Base-by-base conservation (phyloP, 2,888 invertebrate genomes). In the Mimas tiliae region DNA sequence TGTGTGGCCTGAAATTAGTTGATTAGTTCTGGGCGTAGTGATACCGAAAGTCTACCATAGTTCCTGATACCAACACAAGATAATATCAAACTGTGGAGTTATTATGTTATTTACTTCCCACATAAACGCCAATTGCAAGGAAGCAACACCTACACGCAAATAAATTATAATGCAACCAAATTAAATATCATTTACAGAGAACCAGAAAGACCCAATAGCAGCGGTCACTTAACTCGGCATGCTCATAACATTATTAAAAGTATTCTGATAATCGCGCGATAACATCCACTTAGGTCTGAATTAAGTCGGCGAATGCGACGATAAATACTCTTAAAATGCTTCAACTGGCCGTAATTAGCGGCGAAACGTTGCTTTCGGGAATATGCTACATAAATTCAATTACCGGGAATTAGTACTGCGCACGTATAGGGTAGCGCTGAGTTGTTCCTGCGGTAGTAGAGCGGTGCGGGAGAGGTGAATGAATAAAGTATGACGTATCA, bases 261-360 rank as follows among this genome's bases (percentile, higher is more conserved):
- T 38, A 58, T 58, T 42, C 38, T 12, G 58, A 58, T 38, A 19
- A 38, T 38, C 19, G 12, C n/a, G 33, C 58, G 42, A 42, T 79
- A 81, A 79, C 75, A 75, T 71, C 74, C 79, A 80, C 77, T 84
- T 83, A 83, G 71, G 66, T 64, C 72, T 76, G 79, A 84, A 86
- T 84, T 80, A 84, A 87, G 82, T 84, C 83, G 82, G 82, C 77
- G 71, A 66, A 69, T 67, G 67, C 55, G 67, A 74, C 80, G 86
- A 86, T 88, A 88, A 89, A 88, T 83, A 85, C 84, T 79, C 82
- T 87, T 86, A 83, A 89, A 87, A 89, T 88, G 78, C 85, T 83
- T 72, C 67, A 64, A 69, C 72, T 79, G 82, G 81, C 80, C 83
- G 80, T 89, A 89, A 91, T 91, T 91, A 91, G 91, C 84, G n/a